These are phyloP conservation scores for Diadema setosum DNA, from an alignment of 35 echinoderm and acorn worm species.

Conservation along the genomic window DNA sequence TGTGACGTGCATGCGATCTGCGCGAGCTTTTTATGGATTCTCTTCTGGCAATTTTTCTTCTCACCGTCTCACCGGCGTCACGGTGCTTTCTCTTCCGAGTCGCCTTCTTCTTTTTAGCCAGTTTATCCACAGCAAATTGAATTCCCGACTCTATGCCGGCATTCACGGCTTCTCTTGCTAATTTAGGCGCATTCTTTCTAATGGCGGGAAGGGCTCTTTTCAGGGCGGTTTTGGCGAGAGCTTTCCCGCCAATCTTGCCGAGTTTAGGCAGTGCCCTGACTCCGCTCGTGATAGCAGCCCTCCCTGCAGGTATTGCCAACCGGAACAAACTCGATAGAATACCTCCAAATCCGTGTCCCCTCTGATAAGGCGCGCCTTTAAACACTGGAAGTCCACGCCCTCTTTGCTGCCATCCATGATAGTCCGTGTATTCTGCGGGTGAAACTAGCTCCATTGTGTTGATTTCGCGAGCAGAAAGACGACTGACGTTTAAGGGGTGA, in stretches of 20 bases:
- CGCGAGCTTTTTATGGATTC: neutral
- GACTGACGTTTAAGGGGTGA: no score
- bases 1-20: neutral
- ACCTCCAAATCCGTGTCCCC: constrained; percentile 55
- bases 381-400: constrained; percentile 4
- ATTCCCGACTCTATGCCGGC: no score
- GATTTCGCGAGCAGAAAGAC: neutral
- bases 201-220: neutral
- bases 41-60: neutral
- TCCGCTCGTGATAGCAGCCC: no score
- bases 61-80: neutral
- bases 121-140: neutral
- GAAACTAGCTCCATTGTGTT: neutral
- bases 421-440: constrained; percentile 19
- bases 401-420: constrained; percentile 31
- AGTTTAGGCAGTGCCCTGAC: no score
- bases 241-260: no score
- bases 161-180: constrained; percentile 22
- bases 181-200: neutral
- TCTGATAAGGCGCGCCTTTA: neutral
- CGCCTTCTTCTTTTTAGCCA: neutral
- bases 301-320: constrained; percentile 35
- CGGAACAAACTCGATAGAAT: constrained; percentile 24
- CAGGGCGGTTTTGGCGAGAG: neutral
- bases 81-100: neutral